Percentiles rank a stretch among this genome's conserved stretches.
phyloP scores from a whole-genome alignment of 2,888 invertebrate species.

The Heliconius sara region DNA sequence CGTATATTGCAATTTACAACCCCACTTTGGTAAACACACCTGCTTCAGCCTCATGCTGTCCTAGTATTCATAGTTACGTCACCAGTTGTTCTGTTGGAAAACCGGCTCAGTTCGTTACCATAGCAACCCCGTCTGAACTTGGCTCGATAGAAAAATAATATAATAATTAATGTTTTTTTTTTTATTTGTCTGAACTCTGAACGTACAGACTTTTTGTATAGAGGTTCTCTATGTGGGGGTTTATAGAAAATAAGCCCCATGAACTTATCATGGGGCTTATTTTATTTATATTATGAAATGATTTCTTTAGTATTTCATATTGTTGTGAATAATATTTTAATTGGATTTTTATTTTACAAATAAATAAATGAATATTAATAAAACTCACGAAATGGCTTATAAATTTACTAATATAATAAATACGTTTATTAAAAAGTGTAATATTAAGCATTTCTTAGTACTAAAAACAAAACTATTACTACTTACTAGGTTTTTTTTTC shows the following conservation, averaged over 20 bases:
- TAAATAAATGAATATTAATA: no score
- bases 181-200: background rate
- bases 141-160: background rate
- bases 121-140: conserved; percentile 23
- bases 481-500: no score
- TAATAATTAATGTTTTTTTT: background rate
- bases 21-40: conserved; percentile 39
- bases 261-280: no score
- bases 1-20: conserved; percentile 6
- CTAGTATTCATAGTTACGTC: conserved; percentile 75
- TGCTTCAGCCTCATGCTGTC: conserved; percentile 57
- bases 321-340: background rate
- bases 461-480: no score
- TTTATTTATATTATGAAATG: background rate
- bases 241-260: no score
- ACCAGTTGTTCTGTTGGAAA: conserved; percentile 57
- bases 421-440: no score
- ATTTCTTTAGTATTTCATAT: background rate
- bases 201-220: background rate
- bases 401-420: no score
- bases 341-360: no score
- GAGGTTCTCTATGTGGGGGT: background rate
- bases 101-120: conserved; percentile 43
- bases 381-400: no score
- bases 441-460: no score